Evolutionary conservation across 2,113 vertebrate genomes (phyloP), one percentile per base, ranked within the genome.

Genomic region (Marmota flaviventris): DNA sequence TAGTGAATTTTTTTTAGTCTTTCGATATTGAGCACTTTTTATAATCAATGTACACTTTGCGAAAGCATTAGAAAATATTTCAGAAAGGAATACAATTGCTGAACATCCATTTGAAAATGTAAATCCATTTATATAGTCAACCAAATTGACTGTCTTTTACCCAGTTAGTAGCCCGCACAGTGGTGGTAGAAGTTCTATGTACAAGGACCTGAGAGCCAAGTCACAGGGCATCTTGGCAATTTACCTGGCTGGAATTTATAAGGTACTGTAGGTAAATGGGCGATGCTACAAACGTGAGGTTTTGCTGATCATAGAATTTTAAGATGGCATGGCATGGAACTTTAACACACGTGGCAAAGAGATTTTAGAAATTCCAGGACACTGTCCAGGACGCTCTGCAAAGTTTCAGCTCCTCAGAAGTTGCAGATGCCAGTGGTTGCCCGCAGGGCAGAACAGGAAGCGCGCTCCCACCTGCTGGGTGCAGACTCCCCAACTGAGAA

Each of bases 1-100:
- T 76, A 87, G 12, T 61, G 17, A 67, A 58, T 20, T 17, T 53
- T 53, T 42, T 70, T 86, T 4, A 27, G 25, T 27, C 58, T 75
- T 53, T 42, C 25, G 34, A 79, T 70, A 48, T 17, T 51, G 51
- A 79, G 83, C 34, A 75, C 8, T 81, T 78, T 56, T 90, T 79
- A 25, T 75, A 53, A 61, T 76, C 39, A 56, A 37, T 45, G 65
- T 20, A 61, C 7, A 72, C 67, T 83, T 92, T n/a, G 22, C 78
- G 93, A 39, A 42, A 27, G 18, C 58, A 72, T 79, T 53, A 72
- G 37, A 89, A 82, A 76, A 85, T 63, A 39, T 53, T 94, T 89
- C 22, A 17, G 53, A 89, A 97, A 83, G 18, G 25, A 93, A 18
- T 42, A 73, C 32, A 94, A 83, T 17, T 25, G 56, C 45, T 32